These are phyloP conservation scores for Ectemnius continuus DNA, from an alignment of 2,888 invertebrate genomes.

Conservation along the genomic window DNA sequence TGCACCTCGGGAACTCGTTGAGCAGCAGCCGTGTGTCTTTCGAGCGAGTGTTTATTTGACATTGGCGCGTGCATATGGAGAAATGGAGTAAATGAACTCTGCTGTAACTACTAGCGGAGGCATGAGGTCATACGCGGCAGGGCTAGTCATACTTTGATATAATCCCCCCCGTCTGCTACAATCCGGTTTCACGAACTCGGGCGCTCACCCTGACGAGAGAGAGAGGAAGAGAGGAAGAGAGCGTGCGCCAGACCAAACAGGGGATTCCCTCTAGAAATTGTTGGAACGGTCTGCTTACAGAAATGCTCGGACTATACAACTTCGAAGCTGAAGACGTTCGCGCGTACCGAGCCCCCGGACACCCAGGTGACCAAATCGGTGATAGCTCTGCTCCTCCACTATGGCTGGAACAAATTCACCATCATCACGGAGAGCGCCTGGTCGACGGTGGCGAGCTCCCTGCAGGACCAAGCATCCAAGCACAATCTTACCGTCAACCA, in stretches of 20 bases:
- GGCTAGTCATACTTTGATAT: background rate
- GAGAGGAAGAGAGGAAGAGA: background rate
- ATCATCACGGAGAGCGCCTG: slow-evolving; percentile 91
- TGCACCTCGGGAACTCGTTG: too few relatives aligned
- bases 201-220: background rate
- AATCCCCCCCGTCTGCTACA: background rate
- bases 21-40: too few relatives aligned
- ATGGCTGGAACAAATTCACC: slow-evolving; percentile 96
- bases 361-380: slow-evolving; percentile 97
- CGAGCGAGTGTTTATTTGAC: too few relatives aligned
- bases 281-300: slow-evolving; percentile 81
- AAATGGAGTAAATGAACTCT: too few relatives aligned
- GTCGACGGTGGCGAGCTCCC: slow-evolving; percentile 89
- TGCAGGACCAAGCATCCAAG: slow-evolving; percentile 86
- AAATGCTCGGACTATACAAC: slow-evolving; percentile 96
- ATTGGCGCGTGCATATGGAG: too few relatives aligned
- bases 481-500: slow-evolving; percentile 92
- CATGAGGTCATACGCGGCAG: too few relatives aligned
- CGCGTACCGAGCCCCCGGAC: slow-evolving; percentile 95
- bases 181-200: slow-evolving; percentile 19
- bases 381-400: slow-evolving; percentile 92
- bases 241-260: background rate
- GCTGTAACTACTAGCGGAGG: too few relatives aligned
- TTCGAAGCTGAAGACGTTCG: slow-evolving; percentile 93
- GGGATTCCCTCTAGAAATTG: too few relatives aligned